Conservation (phyloP, 2,113 vertebrate genomes). For the Empidonax traillii region DNA sequence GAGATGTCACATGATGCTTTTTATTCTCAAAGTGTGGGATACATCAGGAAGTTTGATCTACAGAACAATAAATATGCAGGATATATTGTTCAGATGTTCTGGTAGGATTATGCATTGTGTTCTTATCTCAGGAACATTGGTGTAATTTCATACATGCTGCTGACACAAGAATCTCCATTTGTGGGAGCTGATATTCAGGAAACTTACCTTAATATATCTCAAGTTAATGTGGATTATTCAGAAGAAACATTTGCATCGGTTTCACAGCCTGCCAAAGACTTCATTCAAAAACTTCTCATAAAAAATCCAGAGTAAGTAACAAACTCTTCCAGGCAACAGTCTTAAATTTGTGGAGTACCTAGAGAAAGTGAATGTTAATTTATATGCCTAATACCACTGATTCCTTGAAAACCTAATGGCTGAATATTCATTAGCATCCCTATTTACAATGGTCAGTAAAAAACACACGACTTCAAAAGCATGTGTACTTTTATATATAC, state of each 20-base stretch:
- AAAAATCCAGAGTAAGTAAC: constrained; percentile 92
- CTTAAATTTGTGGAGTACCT: background rate
- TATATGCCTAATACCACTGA: background rate
- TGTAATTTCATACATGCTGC: constrained; percentile 92
- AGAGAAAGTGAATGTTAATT: background rate
- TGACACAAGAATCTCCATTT: constrained; percentile 94
- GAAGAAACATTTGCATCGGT: constrained; percentile 85
- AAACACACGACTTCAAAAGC: background rate
- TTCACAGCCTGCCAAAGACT: constrained; percentile 90
- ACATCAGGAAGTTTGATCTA: background rate
- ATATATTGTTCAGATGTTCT: background rate
- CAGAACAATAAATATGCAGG: background rate
- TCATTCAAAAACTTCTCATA: constrained; percentile 90
- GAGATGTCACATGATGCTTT: background rate
- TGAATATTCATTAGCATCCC: background rate
- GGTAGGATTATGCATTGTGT: background rate
- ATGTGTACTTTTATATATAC: rapidly evolving
- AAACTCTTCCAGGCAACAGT: background rate
- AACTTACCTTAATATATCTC: constrained; percentile 96
- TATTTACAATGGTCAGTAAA: background rate
- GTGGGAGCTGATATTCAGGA: constrained; percentile 91
- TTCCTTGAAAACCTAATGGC: background rate
- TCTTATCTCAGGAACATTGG: constrained; percentile 87
- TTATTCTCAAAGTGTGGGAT: background rate
- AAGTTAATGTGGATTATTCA: constrained; percentile 95